Percentiles rank a stretch among this genome's conserved stretches.
Conservation (phyloP, 2,113 vertebrate species). For the Thinocorus orbignyianus region DNA sequence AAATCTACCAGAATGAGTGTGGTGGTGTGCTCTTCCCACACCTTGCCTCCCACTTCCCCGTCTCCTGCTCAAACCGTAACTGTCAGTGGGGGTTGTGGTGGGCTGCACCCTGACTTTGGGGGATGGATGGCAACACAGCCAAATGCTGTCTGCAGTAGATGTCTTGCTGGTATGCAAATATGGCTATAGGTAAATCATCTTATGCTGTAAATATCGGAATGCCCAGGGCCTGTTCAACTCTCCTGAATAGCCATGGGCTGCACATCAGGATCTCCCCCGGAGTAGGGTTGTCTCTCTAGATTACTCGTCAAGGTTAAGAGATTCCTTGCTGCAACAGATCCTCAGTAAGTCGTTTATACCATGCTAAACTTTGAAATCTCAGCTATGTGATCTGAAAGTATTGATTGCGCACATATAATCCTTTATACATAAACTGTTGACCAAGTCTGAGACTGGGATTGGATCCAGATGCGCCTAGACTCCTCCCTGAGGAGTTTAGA, state of each 20-base stretch:
- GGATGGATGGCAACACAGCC: neutral
- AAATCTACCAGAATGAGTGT: neutral
- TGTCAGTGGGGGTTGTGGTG: neutral
- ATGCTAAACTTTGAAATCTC: neutral
- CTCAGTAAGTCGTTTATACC: neutral
- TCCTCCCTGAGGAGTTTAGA: neutral
- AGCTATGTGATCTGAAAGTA: neutral
- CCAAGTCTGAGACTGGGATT: neutral
- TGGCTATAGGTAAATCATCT: neutral
- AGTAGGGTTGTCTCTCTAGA: neutral
- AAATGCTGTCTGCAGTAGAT: neutral
- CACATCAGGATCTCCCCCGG: neutral
- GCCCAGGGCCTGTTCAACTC: neutral
- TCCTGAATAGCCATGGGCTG: neutral
- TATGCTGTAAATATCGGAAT: neutral
- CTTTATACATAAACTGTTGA: neutral
- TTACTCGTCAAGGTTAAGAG: neutral
- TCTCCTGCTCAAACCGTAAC: neutral
- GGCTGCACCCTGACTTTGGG: neutral
- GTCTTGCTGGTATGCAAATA: neutral
- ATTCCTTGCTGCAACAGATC: neutral
- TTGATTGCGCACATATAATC: neutral
- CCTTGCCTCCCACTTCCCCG: neutral
- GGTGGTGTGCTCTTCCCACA: neutral
- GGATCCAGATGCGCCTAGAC: neutral